A percentile compares a stretch with the other conserved stretches of the same genome.
Conservation (phyloP, 2,797 vertebrate genomes). For the Artibeus lituratus region DNA sequence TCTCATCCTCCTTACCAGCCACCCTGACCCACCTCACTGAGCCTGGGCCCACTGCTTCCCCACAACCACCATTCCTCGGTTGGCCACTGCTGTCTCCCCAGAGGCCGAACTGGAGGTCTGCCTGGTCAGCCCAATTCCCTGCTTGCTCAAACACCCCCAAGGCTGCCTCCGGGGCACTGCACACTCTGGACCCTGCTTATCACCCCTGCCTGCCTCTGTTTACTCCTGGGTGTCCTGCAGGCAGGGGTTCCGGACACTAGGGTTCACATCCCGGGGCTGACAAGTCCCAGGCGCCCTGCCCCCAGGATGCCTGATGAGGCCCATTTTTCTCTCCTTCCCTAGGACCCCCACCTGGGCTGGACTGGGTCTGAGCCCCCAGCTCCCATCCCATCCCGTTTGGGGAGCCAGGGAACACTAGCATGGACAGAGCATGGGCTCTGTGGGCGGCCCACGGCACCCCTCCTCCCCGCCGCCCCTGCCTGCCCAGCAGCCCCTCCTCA, state of each 20-base stretch:
- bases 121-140: too few species aligned
- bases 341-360: not conserved
- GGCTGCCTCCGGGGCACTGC: accelerated
- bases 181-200: not conserved
- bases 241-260: not conserved
- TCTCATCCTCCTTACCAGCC: not conserved
- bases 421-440: accelerated
- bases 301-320: not conserved
- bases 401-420: not conserved
- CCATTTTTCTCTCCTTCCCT: not conserved
- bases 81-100: too few species aligned
- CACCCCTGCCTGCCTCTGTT: not conserved
- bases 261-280: not conserved
- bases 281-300: not conserved
- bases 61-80: not conserved
- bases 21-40: accelerated
- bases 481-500: not conserved
- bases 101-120: not conserved
- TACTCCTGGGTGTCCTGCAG: too few species aligned
- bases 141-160: not conserved
- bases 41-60: not conserved
- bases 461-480: not conserved
- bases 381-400: not conserved
- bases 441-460: accelerated
- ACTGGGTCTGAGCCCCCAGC: not conserved